Base-by-base conservation (phyloP, 2,888 invertebrate species). In the Creontiades dilutus region DNA sequence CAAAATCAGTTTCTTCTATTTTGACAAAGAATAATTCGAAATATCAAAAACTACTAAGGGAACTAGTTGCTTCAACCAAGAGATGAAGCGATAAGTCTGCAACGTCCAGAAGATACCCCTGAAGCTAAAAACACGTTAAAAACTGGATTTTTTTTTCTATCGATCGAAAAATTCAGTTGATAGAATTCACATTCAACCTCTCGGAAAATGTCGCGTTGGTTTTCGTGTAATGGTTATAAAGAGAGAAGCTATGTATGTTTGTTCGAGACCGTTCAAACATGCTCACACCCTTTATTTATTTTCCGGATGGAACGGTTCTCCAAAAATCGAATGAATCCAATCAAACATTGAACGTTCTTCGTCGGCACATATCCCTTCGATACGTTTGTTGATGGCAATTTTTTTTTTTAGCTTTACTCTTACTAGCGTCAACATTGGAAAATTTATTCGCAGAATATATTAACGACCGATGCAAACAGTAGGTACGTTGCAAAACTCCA, bases 131-230 rank as follows among this genome's bases (percentile, higher is more conserved):
- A 28, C 76, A 19, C 37, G 16, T 27, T 28, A 27, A 12, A 37
- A 46, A 28, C 23, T 27, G 23, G 14, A 76, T 28, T 76, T 13
- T 12, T 28, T 0, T 23, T 16, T 46, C 4, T 9, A 7, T 23
- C 7, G 27, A 16, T 27, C 27, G 76, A 76, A 19, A 19, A 23
- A 37, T 16, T 75, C 2, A 75, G 27, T 76, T 27, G 27, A 76
- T 37, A 19, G 27, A 14, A 76, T 14, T 46, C 76, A 46, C 9
- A 76, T 7, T 76, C 76, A 16, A 76, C 28, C 27, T 46, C 76
- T 76, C 46, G n/a, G 27, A 76, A 76, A 23, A 76, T 16, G 46
- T 76, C 76, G 76, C 23, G 7, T 57, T 57, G n/a, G 19, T 57
- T 0, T 57, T n/a, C 14, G 52, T 52, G 52, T 52, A 52, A 52